Evolutionary conservation across 2,888 invertebrate species (phyloP).

Genomic region (Digitonthophagus gazella): DNA sequence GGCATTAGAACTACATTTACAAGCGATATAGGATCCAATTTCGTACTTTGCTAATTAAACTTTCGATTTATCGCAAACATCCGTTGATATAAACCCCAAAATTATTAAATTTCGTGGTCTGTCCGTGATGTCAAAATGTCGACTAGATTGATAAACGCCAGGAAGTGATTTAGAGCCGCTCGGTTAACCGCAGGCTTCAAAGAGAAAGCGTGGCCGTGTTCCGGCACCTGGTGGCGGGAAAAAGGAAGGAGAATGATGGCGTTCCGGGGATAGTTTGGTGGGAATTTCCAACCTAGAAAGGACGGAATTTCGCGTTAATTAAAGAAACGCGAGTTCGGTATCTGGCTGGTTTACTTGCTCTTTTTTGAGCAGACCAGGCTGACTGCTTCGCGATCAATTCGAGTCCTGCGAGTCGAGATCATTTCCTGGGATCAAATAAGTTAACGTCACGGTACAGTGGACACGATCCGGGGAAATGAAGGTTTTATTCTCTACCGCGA

Average conservation of each 20-base stretch:
- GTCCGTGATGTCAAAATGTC: not conserved
- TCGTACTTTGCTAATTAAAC: too few species aligned
- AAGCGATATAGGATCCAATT: too few species aligned
- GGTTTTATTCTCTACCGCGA: not conserved
- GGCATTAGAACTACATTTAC: too few species aligned
- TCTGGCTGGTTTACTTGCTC: not conserved
- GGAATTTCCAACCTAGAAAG: not conserved
- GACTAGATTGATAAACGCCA: not conserved
- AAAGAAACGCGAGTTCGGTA: not conserved
- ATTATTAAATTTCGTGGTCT: not conserved
- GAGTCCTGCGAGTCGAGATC: not conserved
- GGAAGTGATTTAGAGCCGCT: not conserved
- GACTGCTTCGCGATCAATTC: not conserved
- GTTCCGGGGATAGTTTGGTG: not conserved
- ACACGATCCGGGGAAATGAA: not conserved
- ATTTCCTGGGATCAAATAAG: conserved; percentile 13
- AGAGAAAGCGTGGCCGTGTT: not conserved
- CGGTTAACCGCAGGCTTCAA: not conserved
- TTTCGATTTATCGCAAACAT: too few species aligned
- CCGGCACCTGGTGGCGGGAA: not conserved
- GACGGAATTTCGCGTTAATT: not conserved
- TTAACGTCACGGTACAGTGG: conserved; percentile 8
- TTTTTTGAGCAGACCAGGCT: not conserved
- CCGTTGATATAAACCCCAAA: too few species aligned
- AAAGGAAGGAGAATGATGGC: not conserved